phyloP scores from a whole-genome alignment of 1,140 invertebrate genomes.

The Drosophila ananassae region DNA sequence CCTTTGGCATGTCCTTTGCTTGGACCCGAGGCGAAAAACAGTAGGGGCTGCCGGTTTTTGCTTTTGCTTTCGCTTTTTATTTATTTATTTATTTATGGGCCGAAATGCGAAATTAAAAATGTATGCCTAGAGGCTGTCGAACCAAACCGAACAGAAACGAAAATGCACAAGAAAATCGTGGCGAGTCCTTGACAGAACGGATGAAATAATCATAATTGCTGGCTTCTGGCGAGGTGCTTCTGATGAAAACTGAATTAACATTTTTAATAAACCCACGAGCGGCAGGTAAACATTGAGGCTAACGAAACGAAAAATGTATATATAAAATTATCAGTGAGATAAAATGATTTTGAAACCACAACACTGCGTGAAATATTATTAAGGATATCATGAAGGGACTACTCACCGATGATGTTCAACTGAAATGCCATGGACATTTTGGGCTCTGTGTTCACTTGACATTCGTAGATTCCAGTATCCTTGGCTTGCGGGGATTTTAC shows the following conservation, averaged over 20 bases:
- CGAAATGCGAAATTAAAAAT: constrained; percentile 77
- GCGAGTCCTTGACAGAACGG: constrained; percentile 14
- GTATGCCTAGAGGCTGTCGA: constrained; percentile 58
- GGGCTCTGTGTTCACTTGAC: constrained; percentile 96
- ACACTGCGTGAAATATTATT: not conserved
- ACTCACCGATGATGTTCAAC: constrained; percentile 94
- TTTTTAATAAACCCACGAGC: constrained; percentile 57
- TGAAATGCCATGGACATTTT: constrained; percentile 95
- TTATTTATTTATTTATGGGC: constrained; percentile 69
- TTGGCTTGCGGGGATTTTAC: constrained; percentile 94
- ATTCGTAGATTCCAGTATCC: constrained; percentile 94
- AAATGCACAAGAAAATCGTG: constrained; percentile 31
- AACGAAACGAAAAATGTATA: not conserved
- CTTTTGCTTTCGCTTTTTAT: constrained; percentile 24
- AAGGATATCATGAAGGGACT: not conserved
- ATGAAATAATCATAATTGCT: constrained; percentile 67
- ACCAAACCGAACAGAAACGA: not conserved
- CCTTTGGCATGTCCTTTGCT: not conserved
- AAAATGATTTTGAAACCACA: not conserved
- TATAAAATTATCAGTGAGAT: too few relatives aligned
- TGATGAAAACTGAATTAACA: constrained; percentile 57
- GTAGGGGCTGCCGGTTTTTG: not conserved
- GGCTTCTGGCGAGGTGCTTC: constrained; percentile 28
- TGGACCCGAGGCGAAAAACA: constrained; percentile 3
- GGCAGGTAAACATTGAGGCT: constrained; percentile 31